Evolutionary conservation across 2,888 invertebrate species (phyloP).

Genomic region (Apotomis betuletana): DNA sequence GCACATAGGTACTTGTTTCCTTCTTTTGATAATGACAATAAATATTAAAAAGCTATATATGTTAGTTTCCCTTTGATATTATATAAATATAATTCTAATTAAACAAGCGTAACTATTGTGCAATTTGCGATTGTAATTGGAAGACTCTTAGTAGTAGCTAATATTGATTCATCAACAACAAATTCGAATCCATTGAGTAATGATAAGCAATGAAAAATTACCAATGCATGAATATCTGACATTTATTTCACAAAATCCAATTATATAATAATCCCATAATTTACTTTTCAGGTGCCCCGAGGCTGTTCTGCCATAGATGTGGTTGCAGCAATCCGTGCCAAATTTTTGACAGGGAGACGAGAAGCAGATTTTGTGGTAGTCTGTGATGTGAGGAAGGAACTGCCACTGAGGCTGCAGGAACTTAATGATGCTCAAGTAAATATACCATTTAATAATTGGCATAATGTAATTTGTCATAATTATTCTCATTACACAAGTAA

Average conservation of each 20-base stretch:
- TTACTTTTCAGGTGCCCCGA: slow-evolving; percentile 86
- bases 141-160: too few relatives aligned
- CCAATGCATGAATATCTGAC: too few relatives aligned
- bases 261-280: not conserved
- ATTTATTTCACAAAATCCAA: not conserved
- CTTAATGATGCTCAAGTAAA: slow-evolving; percentile 92
- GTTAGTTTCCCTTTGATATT: too few relatives aligned
- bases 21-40: too few relatives aligned
- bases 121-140: too few relatives aligned
- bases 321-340: slow-evolving; percentile 89
- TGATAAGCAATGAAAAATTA: too few relatives aligned
- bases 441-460: slow-evolving; percentile 22
- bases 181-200: too few relatives aligned
- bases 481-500: not conserved
- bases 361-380: slow-evolving; percentile 96
- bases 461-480: not conserved
- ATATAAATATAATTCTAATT: too few relatives aligned
- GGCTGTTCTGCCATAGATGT: slow-evolving; percentile 91
- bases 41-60: too few relatives aligned
- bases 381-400: slow-evolving; percentile 94
- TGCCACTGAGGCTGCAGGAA: slow-evolving; percentile 89
- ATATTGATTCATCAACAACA: too few relatives aligned
- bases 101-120: too few relatives aligned
- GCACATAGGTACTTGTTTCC: too few relatives aligned
- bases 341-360: slow-evolving; percentile 88